These are phyloP conservation scores for Cheilosia pagana DNA, from an alignment of 2,888 invertebrate genomes.

Conservation along the genomic window DNA sequence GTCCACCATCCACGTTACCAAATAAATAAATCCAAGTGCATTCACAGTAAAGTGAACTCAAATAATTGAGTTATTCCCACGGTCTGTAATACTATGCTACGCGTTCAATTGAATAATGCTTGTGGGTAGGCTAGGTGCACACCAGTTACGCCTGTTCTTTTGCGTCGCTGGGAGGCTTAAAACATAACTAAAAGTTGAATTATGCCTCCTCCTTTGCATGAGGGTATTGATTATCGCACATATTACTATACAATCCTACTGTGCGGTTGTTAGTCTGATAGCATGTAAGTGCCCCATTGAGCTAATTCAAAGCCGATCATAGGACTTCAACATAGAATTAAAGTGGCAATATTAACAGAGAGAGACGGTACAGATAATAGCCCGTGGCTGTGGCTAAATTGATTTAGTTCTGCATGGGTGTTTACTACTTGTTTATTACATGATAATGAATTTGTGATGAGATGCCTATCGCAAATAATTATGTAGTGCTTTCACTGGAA, in stretches of 20 bases:
- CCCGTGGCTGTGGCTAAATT: conserved; percentile 35
- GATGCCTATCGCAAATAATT: conserved; percentile 24
- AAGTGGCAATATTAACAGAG: conserved; percentile 13
- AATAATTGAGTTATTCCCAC: conserved; percentile 40
- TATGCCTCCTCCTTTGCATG: conserved; percentile 52
- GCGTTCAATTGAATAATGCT: not conserved
- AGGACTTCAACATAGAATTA: conserved; percentile 39
- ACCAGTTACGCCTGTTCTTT: conserved; percentile 27
- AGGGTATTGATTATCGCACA: conserved; percentile 44
- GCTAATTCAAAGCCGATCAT: conserved; percentile 39
- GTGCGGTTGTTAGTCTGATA: not conserved
- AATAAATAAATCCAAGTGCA: too few species aligned
- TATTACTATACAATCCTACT: not conserved
- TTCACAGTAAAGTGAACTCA: not conserved
- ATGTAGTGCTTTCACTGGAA: not conserved
- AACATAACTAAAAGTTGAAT: conserved; percentile 49
- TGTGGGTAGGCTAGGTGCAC: not conserved
- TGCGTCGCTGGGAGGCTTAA: conserved; percentile 27
- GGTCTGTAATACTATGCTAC: not conserved
- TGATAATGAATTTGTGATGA: conserved; percentile 55
- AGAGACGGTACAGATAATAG: conserved; percentile 28
- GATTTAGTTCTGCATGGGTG: conserved; percentile 54
- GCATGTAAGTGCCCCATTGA: conserved; percentile 25
- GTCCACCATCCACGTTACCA: too few species aligned
- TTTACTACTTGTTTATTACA: conserved; percentile 54